Conservation (phyloP, 2,888 invertebrate species). For the Koerneria pararmatus region DNA sequence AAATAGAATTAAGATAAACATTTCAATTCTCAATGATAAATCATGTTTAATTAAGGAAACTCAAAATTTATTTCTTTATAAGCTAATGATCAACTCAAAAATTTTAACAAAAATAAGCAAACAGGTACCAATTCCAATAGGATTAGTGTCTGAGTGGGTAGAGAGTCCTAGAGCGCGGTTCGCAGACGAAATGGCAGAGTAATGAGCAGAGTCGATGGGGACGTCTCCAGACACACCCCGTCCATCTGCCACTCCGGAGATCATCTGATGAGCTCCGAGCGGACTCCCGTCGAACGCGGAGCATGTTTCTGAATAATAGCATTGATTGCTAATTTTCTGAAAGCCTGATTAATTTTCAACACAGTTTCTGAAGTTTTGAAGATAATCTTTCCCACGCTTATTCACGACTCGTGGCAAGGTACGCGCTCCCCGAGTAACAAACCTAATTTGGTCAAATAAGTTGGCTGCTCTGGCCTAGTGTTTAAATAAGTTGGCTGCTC, state of each 20-base stretch:
- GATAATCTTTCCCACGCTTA: neutral
- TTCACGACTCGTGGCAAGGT: neutral
- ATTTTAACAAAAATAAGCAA: too few relatives aligned
- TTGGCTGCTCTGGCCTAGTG: too few relatives aligned
- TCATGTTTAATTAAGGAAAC: too few relatives aligned
- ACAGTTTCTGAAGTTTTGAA: neutral
- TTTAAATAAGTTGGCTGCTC: too few relatives aligned
- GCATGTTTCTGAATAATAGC: neutral
- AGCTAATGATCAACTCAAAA: too few relatives aligned
- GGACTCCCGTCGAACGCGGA: conserved; percentile 9
- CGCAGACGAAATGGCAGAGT: neutral
- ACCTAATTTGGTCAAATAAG: too few relatives aligned
- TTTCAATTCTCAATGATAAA: too few relatives aligned
- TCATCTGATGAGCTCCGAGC: neutral
- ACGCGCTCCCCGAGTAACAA: neutral
- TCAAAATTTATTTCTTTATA: too few relatives aligned
- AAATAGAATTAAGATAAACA: too few relatives aligned
- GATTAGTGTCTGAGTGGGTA: too few relatives aligned
- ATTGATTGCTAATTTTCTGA: neutral
- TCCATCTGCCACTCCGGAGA: conserved; percentile 1
- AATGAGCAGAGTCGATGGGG: neutral
- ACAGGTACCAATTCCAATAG: too few relatives aligned
- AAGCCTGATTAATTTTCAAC: neutral
- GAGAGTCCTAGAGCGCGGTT: conserved; percentile 10
- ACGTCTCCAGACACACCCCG: neutral